phyloP scores from a whole-genome alignment of 2,113 vertebrate genomes.

The Oncorhynchus gorbuscha region DNA sequence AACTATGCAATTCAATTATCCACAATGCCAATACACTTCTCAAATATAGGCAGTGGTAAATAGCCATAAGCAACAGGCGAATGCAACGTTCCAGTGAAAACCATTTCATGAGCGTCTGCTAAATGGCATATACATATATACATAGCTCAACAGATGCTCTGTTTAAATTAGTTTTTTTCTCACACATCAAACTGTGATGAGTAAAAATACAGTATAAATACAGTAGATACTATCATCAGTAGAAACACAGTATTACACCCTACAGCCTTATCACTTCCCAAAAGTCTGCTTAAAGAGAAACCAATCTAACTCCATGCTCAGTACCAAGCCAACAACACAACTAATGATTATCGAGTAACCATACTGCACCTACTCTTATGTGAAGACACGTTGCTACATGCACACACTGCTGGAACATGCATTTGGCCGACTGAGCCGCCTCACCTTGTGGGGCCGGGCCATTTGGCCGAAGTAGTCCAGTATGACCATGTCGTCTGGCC shows the following conservation, averaged over 20 bases:
- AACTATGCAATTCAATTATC: not conserved
- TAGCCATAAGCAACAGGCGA: not conserved
- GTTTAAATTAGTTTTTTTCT: too few species aligned
- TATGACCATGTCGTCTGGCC: slow-evolving; percentile 52
- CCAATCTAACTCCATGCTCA: not conserved
- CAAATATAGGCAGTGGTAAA: not conserved
- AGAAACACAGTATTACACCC: not conserved
- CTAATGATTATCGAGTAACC: not conserved
- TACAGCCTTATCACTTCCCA: not conserved
- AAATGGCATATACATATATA: too few species aligned
- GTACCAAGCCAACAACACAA: not conserved
- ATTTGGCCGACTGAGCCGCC: slow-evolving; percentile 17
- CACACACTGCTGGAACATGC: not conserved
- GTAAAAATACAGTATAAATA: too few species aligned
- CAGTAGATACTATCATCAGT: too few species aligned
- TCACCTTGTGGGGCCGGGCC: slow-evolving; percentile 72
- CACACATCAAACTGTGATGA: too few species aligned
- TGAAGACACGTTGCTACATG: slow-evolving; percentile 1
- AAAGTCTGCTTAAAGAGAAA: not conserved
- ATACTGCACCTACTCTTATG: not conserved
- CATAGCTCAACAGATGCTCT: not conserved
- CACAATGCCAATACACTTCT: not conserved
- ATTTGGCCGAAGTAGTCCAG: slow-evolving; percentile 48
- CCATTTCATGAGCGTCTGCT: not conserved
- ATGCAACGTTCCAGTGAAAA: not conserved